phyloP scores from a whole-genome alignment of 2,113 vertebrate species.

The Catagonus wagneri region DNA sequence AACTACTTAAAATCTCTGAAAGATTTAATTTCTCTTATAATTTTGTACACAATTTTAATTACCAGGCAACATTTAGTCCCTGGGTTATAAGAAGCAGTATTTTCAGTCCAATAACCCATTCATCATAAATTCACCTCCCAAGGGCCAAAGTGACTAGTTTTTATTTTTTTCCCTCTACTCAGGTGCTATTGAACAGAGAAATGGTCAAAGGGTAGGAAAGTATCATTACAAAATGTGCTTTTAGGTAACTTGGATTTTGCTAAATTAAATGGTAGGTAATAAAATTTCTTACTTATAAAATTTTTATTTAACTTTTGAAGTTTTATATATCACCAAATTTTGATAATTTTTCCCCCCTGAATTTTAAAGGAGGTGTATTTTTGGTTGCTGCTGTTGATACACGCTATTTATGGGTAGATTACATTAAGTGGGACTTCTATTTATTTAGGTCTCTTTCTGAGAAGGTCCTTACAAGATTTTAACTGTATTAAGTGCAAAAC shows the following conservation, averaged over 20 bases:
- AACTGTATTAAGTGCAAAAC: slow-evolving; percentile 37
- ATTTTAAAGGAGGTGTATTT: slow-evolving; percentile 31
- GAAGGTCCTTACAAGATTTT: background rate
- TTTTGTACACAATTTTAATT: slow-evolving; percentile 49
- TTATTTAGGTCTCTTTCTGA: slow-evolving; percentile 39
- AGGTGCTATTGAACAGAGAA: slow-evolving; percentile 34
- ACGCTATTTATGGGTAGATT: background rate
- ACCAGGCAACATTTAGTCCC: slow-evolving; percentile 23
- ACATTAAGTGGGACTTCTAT: background rate
- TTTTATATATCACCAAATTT: background rate
- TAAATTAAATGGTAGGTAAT: slow-evolving; percentile 17
- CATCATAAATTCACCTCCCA: background rate
- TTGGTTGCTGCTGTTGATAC: background rate
- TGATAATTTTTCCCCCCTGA: background rate
- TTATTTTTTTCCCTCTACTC: slow-evolving; percentile 4
- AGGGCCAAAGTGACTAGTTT: background rate
- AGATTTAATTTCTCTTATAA: slow-evolving; percentile 11
- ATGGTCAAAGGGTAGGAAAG: slow-evolving; percentile 11
- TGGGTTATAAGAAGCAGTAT: background rate
- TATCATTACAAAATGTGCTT: slow-evolving; percentile 30
- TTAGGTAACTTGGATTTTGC: slow-evolving; percentile 34
- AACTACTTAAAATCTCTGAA: slow-evolving; percentile 30
- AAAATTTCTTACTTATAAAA: slow-evolving; percentile 33
- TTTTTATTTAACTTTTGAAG: slow-evolving; percentile 25
- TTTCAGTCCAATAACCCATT: background rate